Percentiles rank a stretch among this genome's conserved stretches.
Evolutionary conservation across 2,797 vertebrate species (phyloP).

Genomic region (Myotis daubentonii): DNA sequence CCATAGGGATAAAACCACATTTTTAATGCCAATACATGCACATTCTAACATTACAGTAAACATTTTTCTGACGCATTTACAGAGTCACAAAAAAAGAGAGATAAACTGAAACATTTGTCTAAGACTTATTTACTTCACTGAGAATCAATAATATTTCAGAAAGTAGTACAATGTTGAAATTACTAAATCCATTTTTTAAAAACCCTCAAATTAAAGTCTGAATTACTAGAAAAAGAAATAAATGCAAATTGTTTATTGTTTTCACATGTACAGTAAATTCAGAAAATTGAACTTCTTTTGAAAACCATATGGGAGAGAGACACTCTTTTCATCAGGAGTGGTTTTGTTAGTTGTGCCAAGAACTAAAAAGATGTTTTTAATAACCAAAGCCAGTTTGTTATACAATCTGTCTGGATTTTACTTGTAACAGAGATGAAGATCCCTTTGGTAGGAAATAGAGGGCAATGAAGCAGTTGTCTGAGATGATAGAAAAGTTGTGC

Average conservation of each 20-base stretch:
- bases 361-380: conserved; percentile 80
- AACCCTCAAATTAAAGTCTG: conserved; percentile 70
- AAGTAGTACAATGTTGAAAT: conserved; percentile 63
- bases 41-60: conserved; percentile 75
- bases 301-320: conserved; percentile 76
- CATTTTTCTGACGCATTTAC: conserved; percentile 71
- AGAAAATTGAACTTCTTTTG: conserved; percentile 68
- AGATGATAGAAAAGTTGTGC: conserved; percentile 49
- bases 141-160: conserved; percentile 68
- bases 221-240: conserved; percentile 76
- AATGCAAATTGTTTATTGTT: conserved; percentile 82
- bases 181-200: conserved; percentile 65
- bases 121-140: conserved; percentile 42
- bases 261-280: conserved; percentile 79
- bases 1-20: conserved; percentile 66
- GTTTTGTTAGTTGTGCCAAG: conserved; percentile 76
- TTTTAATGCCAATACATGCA: conserved; percentile 69
- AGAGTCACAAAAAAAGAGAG: conserved; percentile 56
- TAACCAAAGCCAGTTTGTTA: conserved; percentile 71
- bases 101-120: conserved; percentile 64
- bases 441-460: conserved; percentile 59
- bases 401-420: conserved; percentile 67
- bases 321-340: conserved; percentile 77
- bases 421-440: conserved; percentile 48
- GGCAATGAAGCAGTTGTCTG: not conserved